phyloP scores from a whole-genome alignment of 2,797 vertebrate genomes.

The Danio aesculapii region DNA sequence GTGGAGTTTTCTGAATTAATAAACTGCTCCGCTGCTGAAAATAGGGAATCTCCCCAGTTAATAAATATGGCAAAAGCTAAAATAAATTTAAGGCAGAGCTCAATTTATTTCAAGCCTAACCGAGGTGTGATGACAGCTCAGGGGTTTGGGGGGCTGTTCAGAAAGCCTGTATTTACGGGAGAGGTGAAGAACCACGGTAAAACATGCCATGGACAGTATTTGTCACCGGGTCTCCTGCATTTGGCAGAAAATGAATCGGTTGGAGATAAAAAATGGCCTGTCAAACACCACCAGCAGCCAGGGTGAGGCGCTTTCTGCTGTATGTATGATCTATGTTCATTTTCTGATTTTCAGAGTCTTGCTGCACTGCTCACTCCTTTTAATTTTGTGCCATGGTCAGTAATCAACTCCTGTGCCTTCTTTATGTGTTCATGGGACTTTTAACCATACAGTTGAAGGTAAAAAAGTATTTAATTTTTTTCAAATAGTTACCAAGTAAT shows the following conservation, averaged over 20 bases:
- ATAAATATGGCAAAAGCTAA: slow-evolving; percentile 54
- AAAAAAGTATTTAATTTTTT: too few species aligned
- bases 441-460: too few species aligned
- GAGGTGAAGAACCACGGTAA: slow-evolving; percentile 28
- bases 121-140: neutral
- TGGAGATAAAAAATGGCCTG: slow-evolving; percentile 56
- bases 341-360: slow-evolving; percentile 40
- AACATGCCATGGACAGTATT: slow-evolving; percentile 30
- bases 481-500: too few species aligned
- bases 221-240: slow-evolving; percentile 52
- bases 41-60: slow-evolving; percentile 39
- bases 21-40: slow-evolving; percentile 38
- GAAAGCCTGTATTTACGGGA: slow-evolving; percentile 39
- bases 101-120: slow-evolving; percentile 38
- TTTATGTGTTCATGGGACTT: too few species aligned
- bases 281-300: slow-evolving; percentile 11
- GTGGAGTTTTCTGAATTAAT: slow-evolving; percentile 42
- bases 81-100: slow-evolving; percentile 27
- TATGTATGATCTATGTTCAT: slow-evolving; percentile 50
- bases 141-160: slow-evolving; percentile 8
- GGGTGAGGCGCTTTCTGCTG: slow-evolving; percentile 8
- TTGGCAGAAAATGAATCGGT: slow-evolving; percentile 65
- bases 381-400: slow-evolving; percentile 55
- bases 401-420: slow-evolving; percentile 41
- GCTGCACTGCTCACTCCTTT: slow-evolving; percentile 51